A percentile compares a stretch with the other conserved stretches of the same genome.
phyloP scores from a whole-genome alignment of 2,888 invertebrate species.

The Brachyopa scutellaris region DNA sequence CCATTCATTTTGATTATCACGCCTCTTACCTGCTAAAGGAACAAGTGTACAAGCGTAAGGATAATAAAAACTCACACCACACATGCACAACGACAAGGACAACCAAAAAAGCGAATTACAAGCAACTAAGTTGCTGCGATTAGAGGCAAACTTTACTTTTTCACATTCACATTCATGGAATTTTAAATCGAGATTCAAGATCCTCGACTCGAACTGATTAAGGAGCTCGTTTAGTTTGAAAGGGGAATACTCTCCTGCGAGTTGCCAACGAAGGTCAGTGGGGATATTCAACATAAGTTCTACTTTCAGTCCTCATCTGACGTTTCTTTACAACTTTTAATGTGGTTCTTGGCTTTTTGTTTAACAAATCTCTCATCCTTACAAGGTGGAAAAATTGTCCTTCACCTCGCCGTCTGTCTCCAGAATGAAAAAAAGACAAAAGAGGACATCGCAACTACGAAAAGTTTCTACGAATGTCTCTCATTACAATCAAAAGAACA shows the following conservation, averaged over 20 bases:
- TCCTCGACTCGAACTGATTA: slow-evolving; percentile 30
- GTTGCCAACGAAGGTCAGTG: slow-evolving; percentile 19
- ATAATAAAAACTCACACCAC: background rate
- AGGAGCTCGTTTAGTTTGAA: slow-evolving; percentile 18
- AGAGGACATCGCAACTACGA: background rate
- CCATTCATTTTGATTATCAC: slow-evolving; percentile 17
- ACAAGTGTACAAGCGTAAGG: background rate
- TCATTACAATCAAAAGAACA: slow-evolving; percentile 30
- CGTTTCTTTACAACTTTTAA: slow-evolving; percentile 47
- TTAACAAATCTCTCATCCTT: slow-evolving; percentile 17
- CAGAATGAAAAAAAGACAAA: background rate
- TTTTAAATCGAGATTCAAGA: slow-evolving; percentile 50
- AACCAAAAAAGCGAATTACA: slow-evolving; percentile 38
- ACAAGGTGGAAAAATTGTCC: slow-evolving; percentile 24
- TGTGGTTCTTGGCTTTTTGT: slow-evolving; percentile 56
- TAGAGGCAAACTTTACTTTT: slow-evolving; percentile 35
- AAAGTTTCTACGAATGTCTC: slow-evolving; percentile 30
- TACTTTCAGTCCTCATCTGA: background rate
- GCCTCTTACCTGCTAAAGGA: background rate
- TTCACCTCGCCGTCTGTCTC: slow-evolving; percentile 16
- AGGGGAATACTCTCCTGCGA: background rate
- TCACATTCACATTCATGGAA: slow-evolving; percentile 49
- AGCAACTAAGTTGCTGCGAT: slow-evolving; percentile 25
- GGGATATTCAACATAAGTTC: slow-evolving; percentile 20
- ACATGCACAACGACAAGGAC: slow-evolving; percentile 6